Evolutionary conservation across 2,888 invertebrate genomes (phyloP), one percentile per base, ranked within the genome.

Genomic region (Scelioninae gen. 2): DNA sequence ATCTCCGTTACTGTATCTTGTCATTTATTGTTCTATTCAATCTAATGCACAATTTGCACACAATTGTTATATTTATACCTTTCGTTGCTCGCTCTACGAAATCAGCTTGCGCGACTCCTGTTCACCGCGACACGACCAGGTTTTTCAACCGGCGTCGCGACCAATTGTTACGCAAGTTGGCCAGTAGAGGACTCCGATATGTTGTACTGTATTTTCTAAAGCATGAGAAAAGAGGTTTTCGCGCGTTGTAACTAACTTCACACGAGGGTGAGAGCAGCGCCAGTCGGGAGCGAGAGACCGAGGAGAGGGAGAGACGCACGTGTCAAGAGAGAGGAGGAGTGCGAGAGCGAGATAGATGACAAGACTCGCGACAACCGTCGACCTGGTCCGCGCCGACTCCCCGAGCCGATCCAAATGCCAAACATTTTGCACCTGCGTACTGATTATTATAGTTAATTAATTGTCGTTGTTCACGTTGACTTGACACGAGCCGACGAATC

Each of bases 11-110:
- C 46, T 76, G 74, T 77, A 71, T 75, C 48, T 48, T 71, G 64
- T 68, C 67, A 64, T 76, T 74, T 69, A 74, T 72, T 69, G 69
- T 80, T 75, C 77, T 77, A 78, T 78, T 78, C 75, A 69, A 73
- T 77, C 75, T 75, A 67, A 78, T 79, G 81, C 81, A 81, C 81
- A 80, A 78, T 70, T 69, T 75, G 68, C 76, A 78, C 78, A 78
- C 76, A 74, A 65, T 19, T 6, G 55, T 67, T 75, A 57, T 68
- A 61, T 16, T 67, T 75, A 57, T 68, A 61, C 22, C 46, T 67
- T 74, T 50, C 53, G 71, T 75, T 75, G 72, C 69, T 73, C 73
- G 46, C 52, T 74, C 72, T 73, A 71, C 67, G 22, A 15, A 57
- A 48, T 28, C 74, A 64, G 55, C 74, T 75, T 75, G 68, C 74